These are phyloP conservation scores for Coleophora deauratella DNA, from an alignment of 2,888 invertebrate genomes.

Conservation along the genomic window DNA sequence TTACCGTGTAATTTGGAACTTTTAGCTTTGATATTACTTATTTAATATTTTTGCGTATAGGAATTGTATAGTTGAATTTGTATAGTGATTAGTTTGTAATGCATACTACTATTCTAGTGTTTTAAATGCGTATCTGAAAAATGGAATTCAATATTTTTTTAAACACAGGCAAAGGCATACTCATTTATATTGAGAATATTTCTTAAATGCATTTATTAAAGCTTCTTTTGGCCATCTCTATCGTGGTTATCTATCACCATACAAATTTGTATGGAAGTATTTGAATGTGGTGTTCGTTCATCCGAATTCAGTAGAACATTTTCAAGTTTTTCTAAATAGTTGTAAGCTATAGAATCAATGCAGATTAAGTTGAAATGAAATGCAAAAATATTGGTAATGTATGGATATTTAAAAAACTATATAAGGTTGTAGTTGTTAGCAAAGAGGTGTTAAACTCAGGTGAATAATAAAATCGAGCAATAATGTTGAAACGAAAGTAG, in stretches of 20 bases:
- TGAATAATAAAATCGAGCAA: constrained; percentile 21
- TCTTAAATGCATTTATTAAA: no score
- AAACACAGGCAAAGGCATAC: no score
- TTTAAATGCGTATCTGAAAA: not conserved
- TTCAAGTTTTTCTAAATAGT: not conserved
- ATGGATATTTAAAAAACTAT: constrained; percentile 4
- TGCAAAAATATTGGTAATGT: not conserved
- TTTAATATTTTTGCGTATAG: constrained; percentile 1
- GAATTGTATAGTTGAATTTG: not conserved
- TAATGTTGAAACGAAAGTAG: constrained; percentile 25
- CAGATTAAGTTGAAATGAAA: not conserved
- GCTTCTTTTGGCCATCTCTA: no score
- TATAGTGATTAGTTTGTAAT: not conserved
- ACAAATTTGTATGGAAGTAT: no score
- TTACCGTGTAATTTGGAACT: constrained; percentile 5
- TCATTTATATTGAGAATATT: no score
- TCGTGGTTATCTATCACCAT: no score
- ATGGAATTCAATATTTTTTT: not conserved
- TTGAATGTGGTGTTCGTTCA: no score
- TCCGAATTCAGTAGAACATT: not conserved
- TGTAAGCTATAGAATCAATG: constrained; percentile 3
- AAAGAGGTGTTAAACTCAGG: no score
- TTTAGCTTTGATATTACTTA: constrained; percentile 9
- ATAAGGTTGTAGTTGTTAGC: constrained; percentile 1
- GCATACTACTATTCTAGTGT: no score